Conservation (phyloP, 2,113 vertebrate genomes). For the Epinephelus lanceolatus region DNA sequence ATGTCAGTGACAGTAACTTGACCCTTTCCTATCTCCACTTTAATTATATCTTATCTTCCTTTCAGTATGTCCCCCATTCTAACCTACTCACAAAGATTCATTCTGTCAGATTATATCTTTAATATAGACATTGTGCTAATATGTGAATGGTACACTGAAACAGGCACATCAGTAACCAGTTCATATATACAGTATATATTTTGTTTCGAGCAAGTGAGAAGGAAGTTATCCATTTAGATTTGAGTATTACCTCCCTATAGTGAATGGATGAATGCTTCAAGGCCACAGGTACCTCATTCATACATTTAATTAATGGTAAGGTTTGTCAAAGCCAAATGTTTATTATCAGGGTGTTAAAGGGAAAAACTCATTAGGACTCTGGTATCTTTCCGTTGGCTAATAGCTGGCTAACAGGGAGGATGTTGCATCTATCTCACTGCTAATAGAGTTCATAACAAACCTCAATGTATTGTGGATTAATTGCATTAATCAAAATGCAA, state of each 20-base stretch:
- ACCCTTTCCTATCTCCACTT: constrained; percentile 11
- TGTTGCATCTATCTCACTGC: not conserved
- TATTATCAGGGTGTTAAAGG: not conserved
- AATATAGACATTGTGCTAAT: constrained; percentile 2
- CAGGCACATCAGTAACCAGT: not conserved
- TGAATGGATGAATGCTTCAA: not conserved
- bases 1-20: constrained; percentile 13
- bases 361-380: not conserved
- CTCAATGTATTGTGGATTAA: not conserved
- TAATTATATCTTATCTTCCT: constrained; percentile 22
- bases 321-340: constrained; percentile 8
- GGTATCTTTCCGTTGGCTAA: not conserved
- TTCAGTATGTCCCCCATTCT: not conserved
- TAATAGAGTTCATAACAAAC: not conserved
- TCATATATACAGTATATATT: not conserved
- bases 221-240: not conserved
- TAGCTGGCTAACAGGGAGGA: not conserved
- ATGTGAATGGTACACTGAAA: not conserved
- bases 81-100: not conserved
- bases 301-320: not conserved
- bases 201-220: not conserved
- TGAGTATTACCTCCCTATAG: not conserved
- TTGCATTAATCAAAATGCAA: not conserved
- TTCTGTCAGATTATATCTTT: constrained; percentile 2
- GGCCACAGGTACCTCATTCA: not conserved